phyloP scores from a whole-genome alignment of 1,140 invertebrate species.

The Dolichoris vasculosae region DNA sequence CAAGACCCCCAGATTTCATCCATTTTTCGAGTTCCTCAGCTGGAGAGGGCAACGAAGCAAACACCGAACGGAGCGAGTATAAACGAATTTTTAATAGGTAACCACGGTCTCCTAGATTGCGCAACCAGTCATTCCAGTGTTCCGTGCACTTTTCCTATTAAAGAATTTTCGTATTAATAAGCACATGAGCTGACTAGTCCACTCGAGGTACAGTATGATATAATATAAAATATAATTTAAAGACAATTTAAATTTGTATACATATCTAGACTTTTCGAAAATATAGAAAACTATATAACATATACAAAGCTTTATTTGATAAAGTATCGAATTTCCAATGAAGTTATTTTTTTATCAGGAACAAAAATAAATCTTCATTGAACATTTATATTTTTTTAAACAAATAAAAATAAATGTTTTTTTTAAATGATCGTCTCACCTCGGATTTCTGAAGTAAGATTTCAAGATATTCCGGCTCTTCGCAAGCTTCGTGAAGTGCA shows the following conservation, averaged over 20 bases:
- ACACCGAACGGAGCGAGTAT: constrained; percentile 84
- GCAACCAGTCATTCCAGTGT: constrained; percentile 73
- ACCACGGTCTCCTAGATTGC: constrained; percentile 88
- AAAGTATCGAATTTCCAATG: too few species aligned
- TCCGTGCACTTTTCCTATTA: constrained; percentile 56
- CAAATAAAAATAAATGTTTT: too few species aligned
- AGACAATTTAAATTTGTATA: too few species aligned
- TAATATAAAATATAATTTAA: too few species aligned
- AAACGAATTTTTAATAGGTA: constrained; percentile 88
- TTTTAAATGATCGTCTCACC: constrained; percentile 4
- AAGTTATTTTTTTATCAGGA: too few species aligned
- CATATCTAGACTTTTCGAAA: too few species aligned
- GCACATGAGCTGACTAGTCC: too few species aligned
- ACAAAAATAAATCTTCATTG: too few species aligned
- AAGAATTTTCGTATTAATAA: constrained; percentile 13
- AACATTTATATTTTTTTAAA: too few species aligned
- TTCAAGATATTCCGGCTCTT: constrained; percentile 88
- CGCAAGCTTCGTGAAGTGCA: constrained; percentile 93
- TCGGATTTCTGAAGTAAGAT: constrained; percentile 57
- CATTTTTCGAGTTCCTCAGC: constrained; percentile 70
- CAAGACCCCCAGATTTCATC: constrained; percentile 68
- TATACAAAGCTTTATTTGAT: too few species aligned
- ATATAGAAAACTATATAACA: too few species aligned
- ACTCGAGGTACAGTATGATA: too few species aligned
- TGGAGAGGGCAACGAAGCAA: constrained; percentile 71